Percentiles rank a stretch among this genome's conserved stretches.
Evolutionary conservation across 2,888 invertebrate genomes (phyloP).

Genomic region (Scelioninae gen. 1): DNA sequence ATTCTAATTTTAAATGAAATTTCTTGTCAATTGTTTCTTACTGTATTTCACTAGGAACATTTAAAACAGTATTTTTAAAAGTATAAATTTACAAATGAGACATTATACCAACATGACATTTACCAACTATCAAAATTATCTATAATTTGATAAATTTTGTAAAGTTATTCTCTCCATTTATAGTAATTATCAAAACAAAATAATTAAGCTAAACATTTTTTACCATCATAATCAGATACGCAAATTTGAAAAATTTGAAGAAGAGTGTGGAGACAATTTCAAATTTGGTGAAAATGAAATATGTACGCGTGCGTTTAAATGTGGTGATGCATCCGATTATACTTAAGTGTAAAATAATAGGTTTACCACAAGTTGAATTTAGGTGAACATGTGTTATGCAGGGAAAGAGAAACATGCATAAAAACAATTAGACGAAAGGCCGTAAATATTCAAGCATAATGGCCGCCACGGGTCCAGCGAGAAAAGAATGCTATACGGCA

Average conservation of each 20-base stretch:
- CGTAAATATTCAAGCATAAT: conserved; percentile 66
- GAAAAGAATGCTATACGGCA: conserved; percentile 21
- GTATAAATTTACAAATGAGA: too few relatives aligned
- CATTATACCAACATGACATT: too few relatives aligned
- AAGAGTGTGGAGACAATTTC: not conserved
- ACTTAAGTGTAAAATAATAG: conserved; percentile 61
- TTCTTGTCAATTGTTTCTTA: too few relatives aligned
- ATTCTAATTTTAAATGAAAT: too few relatives aligned
- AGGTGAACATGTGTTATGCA: conserved; percentile 56
- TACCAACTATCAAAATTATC: too few relatives aligned
- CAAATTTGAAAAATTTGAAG: not conserved
- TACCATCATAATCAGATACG: too few relatives aligned
- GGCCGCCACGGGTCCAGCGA: conserved; percentile 22
- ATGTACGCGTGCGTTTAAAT: conserved; percentile 23
- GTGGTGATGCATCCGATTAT: conserved; percentile 24
- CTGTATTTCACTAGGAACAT: too few relatives aligned
- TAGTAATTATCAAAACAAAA: too few relatives aligned
- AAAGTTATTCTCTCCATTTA: too few relatives aligned
- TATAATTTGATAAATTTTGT: too few relatives aligned
- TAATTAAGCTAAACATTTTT: too few relatives aligned
- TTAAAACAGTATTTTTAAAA: too few relatives aligned
- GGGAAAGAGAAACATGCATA: conserved; percentile 53
- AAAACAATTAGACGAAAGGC: conserved; percentile 69
- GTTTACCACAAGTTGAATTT: conserved; percentile 56
- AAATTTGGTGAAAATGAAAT: conserved; percentile 42